Evolutionary conservation across 2,888 invertebrate genomes (phyloP), one percentile per base, ranked within the genome.

Genomic region (Drosophila macrospina): DNA sequence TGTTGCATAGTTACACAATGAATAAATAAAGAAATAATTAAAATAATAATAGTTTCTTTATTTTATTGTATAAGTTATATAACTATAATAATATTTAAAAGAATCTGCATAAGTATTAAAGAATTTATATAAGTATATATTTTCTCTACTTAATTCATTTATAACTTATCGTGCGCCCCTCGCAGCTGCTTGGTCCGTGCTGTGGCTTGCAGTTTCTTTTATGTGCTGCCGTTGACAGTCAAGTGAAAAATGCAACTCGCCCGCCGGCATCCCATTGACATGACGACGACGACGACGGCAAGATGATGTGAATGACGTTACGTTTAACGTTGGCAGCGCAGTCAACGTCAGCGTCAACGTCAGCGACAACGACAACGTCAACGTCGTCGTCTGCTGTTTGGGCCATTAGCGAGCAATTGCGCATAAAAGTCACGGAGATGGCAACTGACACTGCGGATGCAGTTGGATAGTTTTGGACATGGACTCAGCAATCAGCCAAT

Each of bases 221-320:
- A 88, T 77, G 74, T 66, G 72, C 64, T 66, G 60, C 59, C 54
- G 83, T 70, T 88, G 83, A 83, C 83, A 83, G 81, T 74, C 80
- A 74, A 86, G 84, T 83, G 85, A 83, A 88, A 88, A 83, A 88
- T 83, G 83, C 83, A 88, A 83, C 86, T 83, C 64, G 89, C 65
- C 88, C 79, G 81, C 71, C 41, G 88, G 82, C 79, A 75, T 55
- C 67, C 68, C 74, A 74, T 74, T 80, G 80, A 66, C 68, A 61
- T 65, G 55, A 67, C 13, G 67, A 41, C 44, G 73, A 55, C 51
- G 70, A 48, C 51, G 86, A 65, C 62, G 76, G 36, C 57, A 54
- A 71, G 88, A 71, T 73, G 80, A 78, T 72, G 82, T 67, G 82
- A 77, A 77, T 77, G 88, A 86, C 82, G 88, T 71, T 80, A 73